A percentile compares a stretch with the other conserved stretches of the same genome.
Conservation (phyloP, 2,113 vertebrate genomes). For the Proteles cristata region DNA sequence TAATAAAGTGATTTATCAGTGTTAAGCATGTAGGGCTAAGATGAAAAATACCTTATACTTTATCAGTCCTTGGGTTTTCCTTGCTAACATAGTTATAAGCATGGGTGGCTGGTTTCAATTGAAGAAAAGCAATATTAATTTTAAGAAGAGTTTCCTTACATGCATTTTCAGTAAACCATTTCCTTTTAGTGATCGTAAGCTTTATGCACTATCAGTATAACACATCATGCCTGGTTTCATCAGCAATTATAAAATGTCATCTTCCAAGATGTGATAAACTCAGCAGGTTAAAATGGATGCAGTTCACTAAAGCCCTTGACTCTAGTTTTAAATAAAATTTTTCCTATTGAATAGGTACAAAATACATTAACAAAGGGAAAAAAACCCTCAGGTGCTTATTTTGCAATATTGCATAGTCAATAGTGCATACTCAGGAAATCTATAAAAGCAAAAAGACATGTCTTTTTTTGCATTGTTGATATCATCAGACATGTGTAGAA, state of each 20-base stretch:
- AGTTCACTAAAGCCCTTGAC: slow-evolving; percentile 61
- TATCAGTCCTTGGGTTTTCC: slow-evolving; percentile 19
- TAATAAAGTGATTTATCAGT: background rate
- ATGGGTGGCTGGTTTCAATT: slow-evolving; percentile 36
- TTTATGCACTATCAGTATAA: slow-evolving; percentile 63
- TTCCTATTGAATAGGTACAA: background rate
- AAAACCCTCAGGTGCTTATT: background rate
- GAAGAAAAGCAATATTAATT: slow-evolving; percentile 50
- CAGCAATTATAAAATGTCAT: slow-evolving; percentile 73
- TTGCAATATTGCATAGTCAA: background rate
- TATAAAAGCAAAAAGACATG: background rate
- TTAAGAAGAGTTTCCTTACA: background rate
- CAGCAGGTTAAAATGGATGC: slow-evolving; percentile 46
- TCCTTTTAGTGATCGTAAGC: slow-evolving; percentile 49
- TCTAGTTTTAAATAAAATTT: slow-evolving; percentile 41
- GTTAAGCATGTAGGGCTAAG: background rate
- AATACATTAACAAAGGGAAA: background rate
- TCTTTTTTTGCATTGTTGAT: background rate
- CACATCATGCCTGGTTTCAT: slow-evolving; percentile 57
- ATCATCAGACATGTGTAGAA: background rate
- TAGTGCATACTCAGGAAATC: background rate
- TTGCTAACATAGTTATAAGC: slow-evolving; percentile 53
- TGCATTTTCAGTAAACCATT: slow-evolving; percentile 37
- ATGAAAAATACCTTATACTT: slow-evolving; percentile 6
- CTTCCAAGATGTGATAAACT: slow-evolving; percentile 64